phyloP scores from a whole-genome alignment of 2,113 vertebrate genomes.

The Esox niger region DNA sequence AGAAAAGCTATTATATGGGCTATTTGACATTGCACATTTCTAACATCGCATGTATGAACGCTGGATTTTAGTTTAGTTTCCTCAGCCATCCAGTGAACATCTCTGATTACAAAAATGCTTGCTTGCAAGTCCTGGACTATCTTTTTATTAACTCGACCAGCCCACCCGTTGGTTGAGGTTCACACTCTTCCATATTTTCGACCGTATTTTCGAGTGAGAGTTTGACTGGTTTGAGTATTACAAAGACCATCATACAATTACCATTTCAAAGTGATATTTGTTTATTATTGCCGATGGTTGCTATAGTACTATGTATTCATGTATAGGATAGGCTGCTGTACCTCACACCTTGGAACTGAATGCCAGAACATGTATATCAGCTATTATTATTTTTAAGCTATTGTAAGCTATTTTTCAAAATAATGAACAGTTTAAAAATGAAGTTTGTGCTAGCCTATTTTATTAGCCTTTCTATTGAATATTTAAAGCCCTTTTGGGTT shows the following conservation, averaged over 20 bases:
- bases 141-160: slow-evolving; percentile 3
- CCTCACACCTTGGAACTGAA: not conserved
- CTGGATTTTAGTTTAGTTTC: slow-evolving; percentile 14
- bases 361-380: slow-evolving; percentile 1
- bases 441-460: not conserved
- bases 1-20: no score
- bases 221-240: slow-evolving; percentile 18
- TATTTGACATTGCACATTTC: not conserved
- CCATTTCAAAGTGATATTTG: not conserved
- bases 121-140: slow-evolving; percentile 20
- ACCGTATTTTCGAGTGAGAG: slow-evolving; percentile 36
- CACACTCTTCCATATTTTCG: not conserved
- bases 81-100: not conserved
- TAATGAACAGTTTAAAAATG: not conserved
- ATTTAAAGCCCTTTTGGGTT: not conserved
- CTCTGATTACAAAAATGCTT: slow-evolving; percentile 23
- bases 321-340: no score
- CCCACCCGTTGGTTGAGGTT: slow-evolving; percentile 13
- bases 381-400: not conserved
- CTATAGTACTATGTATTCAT: no score
- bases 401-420: no score
- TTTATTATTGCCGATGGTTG: not conserved
- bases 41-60: not conserved
- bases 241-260: not conserved
- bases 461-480: not conserved